Evolutionary conservation across 2,888 invertebrate genomes (phyloP).

Genomic region (Parnassius orleans): DNA sequence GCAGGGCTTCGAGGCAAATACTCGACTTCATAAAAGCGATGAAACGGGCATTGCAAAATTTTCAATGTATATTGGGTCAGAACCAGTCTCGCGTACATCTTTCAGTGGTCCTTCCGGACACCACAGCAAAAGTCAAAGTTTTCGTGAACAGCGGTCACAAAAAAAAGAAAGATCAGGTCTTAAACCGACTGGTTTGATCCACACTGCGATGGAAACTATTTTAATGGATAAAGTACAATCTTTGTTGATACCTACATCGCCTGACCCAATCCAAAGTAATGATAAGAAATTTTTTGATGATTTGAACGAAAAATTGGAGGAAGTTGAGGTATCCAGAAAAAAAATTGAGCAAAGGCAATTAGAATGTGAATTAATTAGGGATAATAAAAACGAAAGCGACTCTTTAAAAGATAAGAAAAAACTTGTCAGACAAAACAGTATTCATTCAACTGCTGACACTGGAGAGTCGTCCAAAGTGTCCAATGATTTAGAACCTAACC

Average conservation of each 20-base stretch:
- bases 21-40: conserved; percentile 58
- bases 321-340: conserved; percentile 54
- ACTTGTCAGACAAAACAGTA: conserved; percentile 61
- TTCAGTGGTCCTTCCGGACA: conserved; percentile 57
- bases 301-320: conserved; percentile 61
- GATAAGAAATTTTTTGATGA: conserved; percentile 65
- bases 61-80: conserved; percentile 75
- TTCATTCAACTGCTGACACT: conserved; percentile 50
- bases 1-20: conserved; percentile 48
- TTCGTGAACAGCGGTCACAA: conserved; percentile 43
- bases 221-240: conserved; percentile 77
- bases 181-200: conserved; percentile 66
- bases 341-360: conserved; percentile 22
- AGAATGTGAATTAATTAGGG: conserved; percentile 14
- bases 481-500: conserved; percentile 48
- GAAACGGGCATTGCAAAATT: conserved; percentile 56
- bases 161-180: conserved; percentile 50
- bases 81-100: conserved; percentile 66
- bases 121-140: conserved; percentile 45
- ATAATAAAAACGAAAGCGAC: conserved; percentile 21
- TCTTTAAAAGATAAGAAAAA: conserved; percentile 39
- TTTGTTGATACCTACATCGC: conserved; percentile 62
- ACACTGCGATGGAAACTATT: conserved; percentile 80
- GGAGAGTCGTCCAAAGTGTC: conserved; percentile 59
- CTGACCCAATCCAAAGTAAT: conserved; percentile 46